Evolutionary conservation across 2,113 vertebrate genomes (phyloP).

Genomic region (Nasalis larvatus): DNA sequence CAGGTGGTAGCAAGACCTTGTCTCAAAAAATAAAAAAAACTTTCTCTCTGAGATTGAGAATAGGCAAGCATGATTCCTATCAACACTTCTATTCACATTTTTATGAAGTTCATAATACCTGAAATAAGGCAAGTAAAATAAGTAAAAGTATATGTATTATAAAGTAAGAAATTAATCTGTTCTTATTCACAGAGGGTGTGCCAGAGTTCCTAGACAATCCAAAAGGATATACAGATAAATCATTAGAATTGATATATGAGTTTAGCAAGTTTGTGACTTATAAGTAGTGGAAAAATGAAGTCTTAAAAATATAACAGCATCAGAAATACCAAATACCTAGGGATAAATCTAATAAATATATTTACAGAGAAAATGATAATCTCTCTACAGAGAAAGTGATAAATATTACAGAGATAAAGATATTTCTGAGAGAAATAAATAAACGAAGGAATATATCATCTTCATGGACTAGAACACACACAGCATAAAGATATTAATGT

Average conservation of each 20-base stretch:
- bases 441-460: background rate
- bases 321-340: background rate
- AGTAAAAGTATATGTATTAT: background rate
- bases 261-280: background rate
- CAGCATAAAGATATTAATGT: background rate
- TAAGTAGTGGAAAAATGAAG: background rate
- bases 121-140: background rate
- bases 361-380: background rate
- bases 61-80: background rate
- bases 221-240: background rate
- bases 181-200: background rate
- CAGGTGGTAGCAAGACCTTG: too few relatives aligned
- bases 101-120: background rate
- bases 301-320: background rate
- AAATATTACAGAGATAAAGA: background rate
- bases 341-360: background rate
- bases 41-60: background rate
- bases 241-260: background rate
- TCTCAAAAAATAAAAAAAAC: too few relatives aligned
- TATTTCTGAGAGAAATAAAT: background rate
- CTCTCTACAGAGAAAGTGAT: background rate
- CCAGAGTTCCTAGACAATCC: background rate
- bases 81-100: background rate
- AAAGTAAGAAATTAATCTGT: background rate
- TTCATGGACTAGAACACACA: background rate